Percentiles rank a stretch among this genome's conserved stretches.
Conservation (phyloP, 1,140 invertebrate species). For the Telenomus remus region DNA sequence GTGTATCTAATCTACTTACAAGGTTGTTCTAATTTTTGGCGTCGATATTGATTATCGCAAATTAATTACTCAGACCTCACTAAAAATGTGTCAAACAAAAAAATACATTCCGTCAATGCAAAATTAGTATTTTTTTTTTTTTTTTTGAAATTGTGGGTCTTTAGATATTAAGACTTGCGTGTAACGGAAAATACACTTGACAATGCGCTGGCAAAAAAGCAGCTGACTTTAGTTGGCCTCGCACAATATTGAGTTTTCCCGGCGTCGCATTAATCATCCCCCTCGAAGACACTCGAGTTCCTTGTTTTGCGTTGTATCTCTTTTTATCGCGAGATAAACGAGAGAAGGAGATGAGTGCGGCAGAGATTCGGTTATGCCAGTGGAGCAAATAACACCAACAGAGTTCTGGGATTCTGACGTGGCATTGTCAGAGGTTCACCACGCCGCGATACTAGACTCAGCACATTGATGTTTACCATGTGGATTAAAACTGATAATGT, state of each 20-base stretch:
- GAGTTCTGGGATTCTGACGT: slow-evolving; percentile 58
- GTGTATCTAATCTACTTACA: neutral
- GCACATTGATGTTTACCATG: slow-evolving; percentile 60
- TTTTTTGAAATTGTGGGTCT: slow-evolving; percentile 5
- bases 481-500: slow-evolving; percentile 61
- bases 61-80: too few species aligned
- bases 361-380: slow-evolving; percentile 48
- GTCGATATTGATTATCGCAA: too few species aligned
- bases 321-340: slow-evolving; percentile 48
- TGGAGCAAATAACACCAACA: slow-evolving; percentile 55
- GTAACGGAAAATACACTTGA: slow-evolving; percentile 18
- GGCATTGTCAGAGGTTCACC: slow-evolving; percentile 57
- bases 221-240: slow-evolving; percentile 44
- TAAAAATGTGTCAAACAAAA: too few species aligned
- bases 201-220: slow-evolving; percentile 30
- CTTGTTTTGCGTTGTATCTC: slow-evolving; percentile 59
- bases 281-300: slow-evolving; percentile 59
- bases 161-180: slow-evolving; percentile 21
- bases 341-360: slow-evolving; percentile 34
- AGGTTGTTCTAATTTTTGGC: too few species aligned
- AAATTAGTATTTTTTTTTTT: neutral
- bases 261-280: slow-evolving; percentile 56
- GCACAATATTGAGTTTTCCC: slow-evolving; percentile 53
- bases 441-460: slow-evolving; percentile 56
- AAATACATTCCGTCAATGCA: too few species aligned